A percentile compares a stretch with the other conserved stretches of the same genome.
These are phyloP conservation scores for Idaea aversata DNA, from an alignment of 2,888 invertebrate species.

Conservation along the genomic window DNA sequence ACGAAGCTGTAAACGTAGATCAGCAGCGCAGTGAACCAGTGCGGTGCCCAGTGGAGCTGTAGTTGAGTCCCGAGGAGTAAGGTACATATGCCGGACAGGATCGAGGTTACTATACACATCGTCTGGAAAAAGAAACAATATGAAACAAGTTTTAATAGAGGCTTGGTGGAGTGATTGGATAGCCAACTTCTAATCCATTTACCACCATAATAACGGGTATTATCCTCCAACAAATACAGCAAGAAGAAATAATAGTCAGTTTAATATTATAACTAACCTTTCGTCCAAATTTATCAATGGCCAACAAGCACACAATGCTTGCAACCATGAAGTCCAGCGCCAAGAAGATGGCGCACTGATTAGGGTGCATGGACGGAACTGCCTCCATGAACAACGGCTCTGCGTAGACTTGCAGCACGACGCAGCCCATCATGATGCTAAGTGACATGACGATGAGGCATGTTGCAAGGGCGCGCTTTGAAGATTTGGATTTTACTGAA, in stretches of 20 bases:
- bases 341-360: slow-evolving; percentile 59
- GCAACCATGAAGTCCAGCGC: slow-evolving; percentile 56
- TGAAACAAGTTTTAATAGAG: too few species aligned
- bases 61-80: slow-evolving; percentile 47
- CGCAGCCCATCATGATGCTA: slow-evolving; percentile 62
- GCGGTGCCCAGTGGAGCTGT: slow-evolving; percentile 46
- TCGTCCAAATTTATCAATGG: slow-evolving; percentile 60
- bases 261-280: slow-evolving; percentile 43
- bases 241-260: background rate
- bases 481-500: slow-evolving; percentile 52
- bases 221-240: too few species aligned
- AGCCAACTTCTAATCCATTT: too few species aligned
- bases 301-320: slow-evolving; percentile 46
- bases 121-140: slow-evolving; percentile 30
- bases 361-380: slow-evolving; percentile 61
- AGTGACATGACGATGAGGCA: slow-evolving; percentile 48
- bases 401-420: slow-evolving; percentile 66
- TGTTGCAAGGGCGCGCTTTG: slow-evolving; percentile 41
- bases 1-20: slow-evolving; percentile 55
- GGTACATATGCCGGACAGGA: slow-evolving; percentile 42
- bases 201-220: too few species aligned
- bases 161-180: too few species aligned
- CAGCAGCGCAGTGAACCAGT: slow-evolving; percentile 49
- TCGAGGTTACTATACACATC: slow-evolving; percentile 40
- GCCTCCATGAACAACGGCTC: slow-evolving; percentile 66